Conservation (phyloP, 2,888 invertebrate species). For the Cordilura impudica region DNA sequence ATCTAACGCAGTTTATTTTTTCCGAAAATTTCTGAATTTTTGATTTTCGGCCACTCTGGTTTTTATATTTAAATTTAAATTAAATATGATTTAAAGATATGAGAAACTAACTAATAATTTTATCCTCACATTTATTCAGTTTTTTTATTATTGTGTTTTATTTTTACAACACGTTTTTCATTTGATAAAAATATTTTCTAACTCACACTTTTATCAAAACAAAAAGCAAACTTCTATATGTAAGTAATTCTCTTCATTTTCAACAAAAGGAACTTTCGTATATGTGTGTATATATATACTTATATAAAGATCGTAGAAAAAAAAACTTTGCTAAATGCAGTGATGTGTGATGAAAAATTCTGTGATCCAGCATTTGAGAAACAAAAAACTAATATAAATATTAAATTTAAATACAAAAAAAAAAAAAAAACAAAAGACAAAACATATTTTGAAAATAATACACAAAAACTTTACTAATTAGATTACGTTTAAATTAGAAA, state of each 20-base stretch:
- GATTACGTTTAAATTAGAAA: not conserved
- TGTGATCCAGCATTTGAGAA: constrained; percentile 76
- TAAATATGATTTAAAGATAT: no score
- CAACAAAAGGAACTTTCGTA: not conserved
- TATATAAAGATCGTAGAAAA: not conserved
- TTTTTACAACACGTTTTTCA: no score
- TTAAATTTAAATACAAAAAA: constrained; percentile 12
- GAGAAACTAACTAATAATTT: no score
- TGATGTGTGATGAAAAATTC: constrained; percentile 77
- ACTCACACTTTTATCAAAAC: no score
- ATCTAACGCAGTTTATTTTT: no score
- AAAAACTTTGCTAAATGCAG: constrained; percentile 46
- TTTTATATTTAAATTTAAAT: no score
- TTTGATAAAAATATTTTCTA: no score
- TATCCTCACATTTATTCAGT: no score
- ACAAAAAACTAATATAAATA: constrained; percentile 31
- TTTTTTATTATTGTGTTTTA: no score
- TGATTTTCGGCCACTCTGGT: no score
- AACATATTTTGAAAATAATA: not conserved
- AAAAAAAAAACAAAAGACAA: constrained; percentile 10
- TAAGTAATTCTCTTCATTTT: not conserved
- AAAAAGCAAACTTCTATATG: no score
- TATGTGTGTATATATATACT: not conserved
- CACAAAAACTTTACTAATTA: constrained; percentile 1
- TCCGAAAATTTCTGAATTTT: no score